Evolutionary conservation across 2,797 vertebrate genomes (phyloP), one percentile per base, ranked within the genome.

Genomic region (Furcifer pardalis): DNA sequence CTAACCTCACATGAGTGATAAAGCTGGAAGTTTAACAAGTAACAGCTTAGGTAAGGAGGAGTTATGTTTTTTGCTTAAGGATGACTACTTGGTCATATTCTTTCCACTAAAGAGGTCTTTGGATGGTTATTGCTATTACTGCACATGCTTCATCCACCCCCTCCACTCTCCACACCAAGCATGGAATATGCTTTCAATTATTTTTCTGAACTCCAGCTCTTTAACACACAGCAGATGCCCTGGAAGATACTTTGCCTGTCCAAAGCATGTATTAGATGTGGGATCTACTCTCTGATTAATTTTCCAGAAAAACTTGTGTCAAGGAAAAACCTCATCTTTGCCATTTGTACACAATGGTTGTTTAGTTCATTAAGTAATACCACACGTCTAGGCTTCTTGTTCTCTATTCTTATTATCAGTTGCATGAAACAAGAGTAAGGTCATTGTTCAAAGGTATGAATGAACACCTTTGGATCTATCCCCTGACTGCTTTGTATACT

Each of bases 121-220:
- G n/a, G n/a, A n/a, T n/a, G n/a, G n/a, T n/a, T n/a, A 56, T 63
- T 83, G 32, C 71, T 88, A 66, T 81, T 87, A n/a, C n/a, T n/a
- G n/a, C n/a, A 62, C 8, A n/a, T 85, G 46, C 37, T 86, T 60
- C 44, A 2, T 72, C 23, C 8, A 8, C 88, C 89, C 91, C 30
- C 2, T 3, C 19, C 23, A n/a, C 35, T 37, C n/a, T 4, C 17
- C 23, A 52, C 35, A 21, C n/a, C 12, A 90, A 85, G 35, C 60
- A 15, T 79, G 49, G 82, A 86, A 74, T 44, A 40, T 91, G 85
- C 89, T 94, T 93, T 86, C 72, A 91, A 42, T 95, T 92, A 89
- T 49, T 90, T 23, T 82, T 0, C 21, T 72, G 7, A 77, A 68
- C 37, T 81, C 79, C 78, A 62, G 75, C 71, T 90, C 87, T 76